Evolutionary conservation across 2,797 vertebrate species (phyloP).

Genomic region (Sebastes nivosus): DNA sequence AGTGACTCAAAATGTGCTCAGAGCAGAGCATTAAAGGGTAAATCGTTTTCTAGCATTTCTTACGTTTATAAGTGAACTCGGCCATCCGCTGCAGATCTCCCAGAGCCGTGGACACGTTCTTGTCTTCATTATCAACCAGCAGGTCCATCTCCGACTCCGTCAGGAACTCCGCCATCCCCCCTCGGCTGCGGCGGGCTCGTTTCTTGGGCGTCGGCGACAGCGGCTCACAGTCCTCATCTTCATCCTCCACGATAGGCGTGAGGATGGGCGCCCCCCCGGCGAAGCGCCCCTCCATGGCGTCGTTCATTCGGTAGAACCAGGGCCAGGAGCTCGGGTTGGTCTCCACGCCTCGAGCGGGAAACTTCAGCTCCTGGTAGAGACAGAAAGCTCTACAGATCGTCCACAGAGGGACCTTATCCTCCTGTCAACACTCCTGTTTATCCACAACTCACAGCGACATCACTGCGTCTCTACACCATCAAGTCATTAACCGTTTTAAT

Average conservation of each 20-base stretch:
- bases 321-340: slow-evolving; percentile 80
- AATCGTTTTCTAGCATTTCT: background rate
- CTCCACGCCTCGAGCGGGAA: slow-evolving; percentile 77
- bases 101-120: slow-evolving; percentile 56
- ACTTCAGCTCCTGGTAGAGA: slow-evolving; percentile 79
- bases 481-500: background rate
- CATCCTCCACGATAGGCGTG: slow-evolving; percentile 73
- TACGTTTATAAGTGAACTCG: slow-evolving; percentile 75
- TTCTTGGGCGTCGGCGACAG: slow-evolving; percentile 67
- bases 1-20: too few species aligned
- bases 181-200: slow-evolving; percentile 62
- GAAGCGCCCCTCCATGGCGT: slow-evolving; percentile 78
- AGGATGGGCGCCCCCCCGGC: slow-evolving; percentile 65
- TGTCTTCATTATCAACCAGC: slow-evolving; percentile 73
- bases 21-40: too few species aligned
- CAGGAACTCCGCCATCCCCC: slow-evolving; percentile 76
- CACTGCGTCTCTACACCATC: background rate
- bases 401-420: slow-evolving; percentile 12
- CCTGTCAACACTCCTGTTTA: background rate
- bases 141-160: slow-evolving; percentile 79
- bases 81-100: slow-evolving; percentile 65
- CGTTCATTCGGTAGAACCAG: slow-evolving; percentile 83
- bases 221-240: slow-evolving; percentile 74
- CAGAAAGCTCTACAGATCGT: background rate
- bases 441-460: background rate